Conservation (phyloP, 1,140 invertebrate species). For the Berghia stephanieae region DNA sequence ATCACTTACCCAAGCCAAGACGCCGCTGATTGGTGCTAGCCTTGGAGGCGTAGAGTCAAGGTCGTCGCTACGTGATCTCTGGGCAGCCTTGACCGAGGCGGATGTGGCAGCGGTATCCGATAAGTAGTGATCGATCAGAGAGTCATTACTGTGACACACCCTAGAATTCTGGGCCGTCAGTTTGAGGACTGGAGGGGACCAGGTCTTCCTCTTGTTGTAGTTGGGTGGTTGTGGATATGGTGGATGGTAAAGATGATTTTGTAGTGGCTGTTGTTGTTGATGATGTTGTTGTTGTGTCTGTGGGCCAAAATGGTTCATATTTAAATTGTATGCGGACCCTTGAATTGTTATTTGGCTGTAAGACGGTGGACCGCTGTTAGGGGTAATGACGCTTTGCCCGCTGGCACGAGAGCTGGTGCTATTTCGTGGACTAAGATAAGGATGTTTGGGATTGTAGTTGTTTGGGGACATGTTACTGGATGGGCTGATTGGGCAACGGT, state of each 20-base stretch:
- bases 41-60: constrained; percentile 19
- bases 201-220: constrained; percentile 30
- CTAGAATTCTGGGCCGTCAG: constrained; percentile 16
- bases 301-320: not conserved
- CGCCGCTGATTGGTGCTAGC: constrained; percentile 32
- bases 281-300: constrained; percentile 20
- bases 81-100: not conserved
- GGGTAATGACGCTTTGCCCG: too few relatives aligned
- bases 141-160: constrained; percentile 30
- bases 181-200: constrained; percentile 23
- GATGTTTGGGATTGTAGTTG: not conserved
- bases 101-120: constrained; percentile 8
- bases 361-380: too few relatives aligned
- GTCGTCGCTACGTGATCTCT: constrained; percentile 24
- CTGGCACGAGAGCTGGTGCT: not conserved
- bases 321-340: too few relatives aligned
- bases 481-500: not conserved
- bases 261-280: constrained; percentile 16
- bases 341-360: too few relatives aligned
- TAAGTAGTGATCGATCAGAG: too few relatives aligned
- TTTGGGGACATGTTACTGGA: not conserved
- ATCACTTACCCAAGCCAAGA: constrained; percentile 22
- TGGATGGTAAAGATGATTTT: not conserved
- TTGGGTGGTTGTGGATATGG: constrained; percentile 12
- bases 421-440: not conserved